Conservation (phyloP, 2,113 vertebrate species). For the Glareola pratincola region DNA sequence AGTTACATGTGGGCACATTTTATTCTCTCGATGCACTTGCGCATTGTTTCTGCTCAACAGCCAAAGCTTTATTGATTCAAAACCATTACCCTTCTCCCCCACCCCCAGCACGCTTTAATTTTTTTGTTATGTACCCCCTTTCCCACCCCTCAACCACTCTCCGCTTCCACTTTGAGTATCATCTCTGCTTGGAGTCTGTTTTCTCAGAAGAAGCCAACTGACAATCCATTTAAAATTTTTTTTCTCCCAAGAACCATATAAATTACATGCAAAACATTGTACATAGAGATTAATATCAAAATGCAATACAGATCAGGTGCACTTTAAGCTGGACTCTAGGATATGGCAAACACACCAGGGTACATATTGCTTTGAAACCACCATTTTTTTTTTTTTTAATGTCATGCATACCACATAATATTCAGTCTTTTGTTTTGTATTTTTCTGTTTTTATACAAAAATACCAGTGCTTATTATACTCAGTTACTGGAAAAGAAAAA, state of each 20-base stretch:
- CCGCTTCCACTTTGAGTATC: conserved; percentile 17
- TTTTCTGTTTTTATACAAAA: conserved; percentile 77
- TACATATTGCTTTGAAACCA: conserved; percentile 71
- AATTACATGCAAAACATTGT: conserved; percentile 82
- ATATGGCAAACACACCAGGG: conserved; percentile 71
- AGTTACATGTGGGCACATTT: conserved; percentile 64
- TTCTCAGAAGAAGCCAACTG: conserved; percentile 41
- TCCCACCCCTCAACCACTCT: neutral
- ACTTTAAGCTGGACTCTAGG: conserved; percentile 69
- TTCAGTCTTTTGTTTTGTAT: conserved; percentile 65
- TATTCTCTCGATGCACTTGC: conserved; percentile 71
- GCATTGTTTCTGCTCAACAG: conserved; percentile 68
- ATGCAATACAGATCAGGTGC: conserved; percentile 76
- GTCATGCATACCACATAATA: conserved; percentile 79
- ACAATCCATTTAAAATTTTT: conserved; percentile 43
- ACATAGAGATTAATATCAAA: conserved; percentile 81
- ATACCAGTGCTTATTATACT: conserved; percentile 78
- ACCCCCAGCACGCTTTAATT: neutral
- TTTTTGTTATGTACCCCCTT: neutral
- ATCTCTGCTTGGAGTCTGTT: conserved; percentile 33
- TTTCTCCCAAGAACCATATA: conserved; percentile 72
- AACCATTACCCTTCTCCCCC: conserved; percentile 3
- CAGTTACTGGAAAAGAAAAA: conserved; percentile 63
- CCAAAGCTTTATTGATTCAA: conserved; percentile 73
- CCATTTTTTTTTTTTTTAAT: conserved; percentile 47